A percentile compares a stretch with the other conserved stretches of the same genome.
These are phyloP conservation scores for Phylloscopus collybita DNA, from an alignment of 2,797 vertebrate species.

Conservation along the genomic window DNA sequence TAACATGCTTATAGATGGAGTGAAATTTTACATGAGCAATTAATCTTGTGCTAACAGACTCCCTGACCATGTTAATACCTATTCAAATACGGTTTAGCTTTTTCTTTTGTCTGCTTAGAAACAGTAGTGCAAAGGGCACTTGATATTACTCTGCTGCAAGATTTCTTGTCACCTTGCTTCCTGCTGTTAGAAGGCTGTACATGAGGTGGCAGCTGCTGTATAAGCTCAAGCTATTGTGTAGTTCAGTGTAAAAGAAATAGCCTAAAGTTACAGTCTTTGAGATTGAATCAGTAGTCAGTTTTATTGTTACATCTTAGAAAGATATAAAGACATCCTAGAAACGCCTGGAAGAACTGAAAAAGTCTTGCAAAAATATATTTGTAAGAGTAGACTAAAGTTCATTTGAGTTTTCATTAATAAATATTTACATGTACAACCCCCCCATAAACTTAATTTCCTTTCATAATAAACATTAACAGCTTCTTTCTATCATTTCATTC, in stretches of 20 bases:
- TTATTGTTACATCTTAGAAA: conserved; percentile 61
- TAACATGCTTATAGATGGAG: neutral
- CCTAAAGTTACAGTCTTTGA: conserved; percentile 24
- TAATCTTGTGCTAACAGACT: neutral
- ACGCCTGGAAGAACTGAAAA: conserved; percentile 34
- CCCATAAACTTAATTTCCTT: conserved; percentile 57
- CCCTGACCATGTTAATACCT: neutral
- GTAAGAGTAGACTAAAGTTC: conserved; percentile 55
- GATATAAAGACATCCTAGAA: conserved; percentile 67
- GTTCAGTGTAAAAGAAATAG: neutral
- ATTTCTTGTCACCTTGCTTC: neutral
- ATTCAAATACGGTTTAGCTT: neutral
- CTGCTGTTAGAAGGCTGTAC: neutral
- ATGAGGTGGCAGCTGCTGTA: neutral
- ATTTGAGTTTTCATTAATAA: conserved; percentile 69
- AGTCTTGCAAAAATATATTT: conserved; percentile 74
- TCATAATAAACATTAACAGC: conserved; percentile 51
- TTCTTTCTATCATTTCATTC: conserved; percentile 45
- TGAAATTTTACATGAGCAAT: neutral
- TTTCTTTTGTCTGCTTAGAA: neutral
- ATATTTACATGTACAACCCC: conserved; percentile 69
- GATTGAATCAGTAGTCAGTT: conserved; percentile 3
- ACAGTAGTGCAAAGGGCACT: conserved; percentile 14
- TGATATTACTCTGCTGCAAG: neutral
- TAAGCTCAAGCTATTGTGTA: neutral